Evolutionary conservation across 2,888 invertebrate species (phyloP).

Genomic region (Ennomos fuscantarius): DNA sequence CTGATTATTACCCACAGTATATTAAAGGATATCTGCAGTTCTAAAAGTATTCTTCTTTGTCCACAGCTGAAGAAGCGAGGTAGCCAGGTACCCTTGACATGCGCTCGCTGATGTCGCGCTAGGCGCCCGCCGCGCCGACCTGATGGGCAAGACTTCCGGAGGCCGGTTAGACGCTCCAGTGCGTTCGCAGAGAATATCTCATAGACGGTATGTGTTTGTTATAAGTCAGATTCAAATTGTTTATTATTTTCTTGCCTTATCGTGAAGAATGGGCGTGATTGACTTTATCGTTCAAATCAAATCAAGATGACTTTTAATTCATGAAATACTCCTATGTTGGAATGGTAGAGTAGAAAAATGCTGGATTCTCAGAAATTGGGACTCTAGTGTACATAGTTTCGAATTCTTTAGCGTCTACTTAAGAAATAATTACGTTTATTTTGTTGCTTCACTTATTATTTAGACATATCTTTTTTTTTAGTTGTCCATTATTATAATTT

Average conservation of each 20-base stretch:
- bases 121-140: constrained; percentile 58
- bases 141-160: constrained; percentile 82
- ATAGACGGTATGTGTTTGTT: constrained; percentile 59
- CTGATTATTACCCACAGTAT: constrained; percentile 7
- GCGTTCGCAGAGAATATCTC: constrained; percentile 71
- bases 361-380: too few relatives aligned
- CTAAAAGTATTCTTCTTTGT: constrained; percentile 14
- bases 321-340: too few relatives aligned
- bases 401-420: too few relatives aligned
- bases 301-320: constrained; percentile 1
- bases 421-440: too few relatives aligned
- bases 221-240: too few relatives aligned
- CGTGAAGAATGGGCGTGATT: too few relatives aligned
- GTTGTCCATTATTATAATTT: too few relatives aligned
- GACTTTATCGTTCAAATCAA: background rate
- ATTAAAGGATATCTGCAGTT: constrained; percentile 14
- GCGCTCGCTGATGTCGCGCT: constrained; percentile 55
- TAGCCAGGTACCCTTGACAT: constrained; percentile 38
- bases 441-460: too few relatives aligned
- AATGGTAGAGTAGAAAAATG: too few relatives aligned
- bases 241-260: too few relatives aligned
- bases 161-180: constrained; percentile 73
- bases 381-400: too few relatives aligned
- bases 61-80: constrained; percentile 17
- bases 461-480: too few relatives aligned